These are phyloP conservation scores for Drosophila pegasa DNA, from an alignment of 2,888 invertebrate species.

Conservation along the genomic window DNA sequence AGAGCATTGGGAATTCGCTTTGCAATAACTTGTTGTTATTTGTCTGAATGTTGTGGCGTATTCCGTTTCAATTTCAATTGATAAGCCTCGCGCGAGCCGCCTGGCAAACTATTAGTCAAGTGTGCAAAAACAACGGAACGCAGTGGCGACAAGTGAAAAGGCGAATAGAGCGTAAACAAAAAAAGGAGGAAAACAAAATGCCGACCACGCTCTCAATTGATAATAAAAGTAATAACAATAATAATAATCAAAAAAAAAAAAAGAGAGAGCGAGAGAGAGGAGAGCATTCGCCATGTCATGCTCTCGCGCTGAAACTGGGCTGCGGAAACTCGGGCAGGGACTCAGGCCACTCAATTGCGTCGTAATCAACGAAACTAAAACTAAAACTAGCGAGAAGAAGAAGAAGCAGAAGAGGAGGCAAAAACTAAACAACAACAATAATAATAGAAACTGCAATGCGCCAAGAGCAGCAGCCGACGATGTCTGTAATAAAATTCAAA, in stretches of 20 bases:
- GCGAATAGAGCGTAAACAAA: conserved; percentile 31
- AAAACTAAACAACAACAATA: conserved; percentile 21
- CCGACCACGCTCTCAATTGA: conserved; percentile 83
- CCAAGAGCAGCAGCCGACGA: conserved; percentile 43
- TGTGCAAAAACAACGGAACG: conserved; percentile 59
- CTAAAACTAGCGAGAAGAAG: conserved; percentile 16
- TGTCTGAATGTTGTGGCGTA: conserved; percentile 52
- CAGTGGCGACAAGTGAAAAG: conserved; percentile 30
- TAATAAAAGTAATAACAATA: conserved; percentile 79
- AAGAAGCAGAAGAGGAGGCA: background rate
- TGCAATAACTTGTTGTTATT: conserved; percentile 1
- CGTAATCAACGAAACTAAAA: conserved; percentile 59
- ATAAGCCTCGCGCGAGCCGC: conserved; percentile 63
- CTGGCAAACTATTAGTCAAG: conserved; percentile 70
- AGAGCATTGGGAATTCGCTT: conserved; percentile 50
- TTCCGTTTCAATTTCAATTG: conserved; percentile 71
- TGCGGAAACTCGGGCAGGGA: conserved; percentile 14
- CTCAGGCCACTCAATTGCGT: conserved; percentile 63
- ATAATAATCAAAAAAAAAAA: conserved; percentile 64
- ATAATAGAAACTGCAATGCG: conserved; percentile 49
- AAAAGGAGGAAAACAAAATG: conserved; percentile 57
- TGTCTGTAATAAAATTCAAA: conserved; percentile 76
- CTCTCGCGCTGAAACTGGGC: conserved; percentile 12
- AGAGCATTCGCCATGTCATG: conserved; percentile 48
- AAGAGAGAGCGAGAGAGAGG: conserved; percentile 5